Evolutionary conservation across 2,797 vertebrate species (phyloP), one percentile per base, ranked within the genome.

Genomic region (Gouania willdenowi): DNA sequence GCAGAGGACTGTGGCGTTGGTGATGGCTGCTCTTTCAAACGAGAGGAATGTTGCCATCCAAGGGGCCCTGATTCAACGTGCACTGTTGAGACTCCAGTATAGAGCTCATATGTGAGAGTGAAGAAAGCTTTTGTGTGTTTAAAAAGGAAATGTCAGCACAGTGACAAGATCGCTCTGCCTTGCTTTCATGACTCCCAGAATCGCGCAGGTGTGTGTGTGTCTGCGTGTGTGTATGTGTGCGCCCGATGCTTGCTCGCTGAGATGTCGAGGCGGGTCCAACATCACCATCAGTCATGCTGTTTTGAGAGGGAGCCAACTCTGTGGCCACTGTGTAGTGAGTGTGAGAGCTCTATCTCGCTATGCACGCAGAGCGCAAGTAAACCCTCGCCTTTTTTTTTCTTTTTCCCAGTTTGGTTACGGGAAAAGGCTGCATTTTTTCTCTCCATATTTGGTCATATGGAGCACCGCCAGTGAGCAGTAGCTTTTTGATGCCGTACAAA

Each of bases 381-480:
- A 59, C 68, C 64, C 64, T 31, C 46, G 46, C 27, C 6, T 20
- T 6, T 20, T 23, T 23, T 48, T 38, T 16, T 17, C 22, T 59
- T 71, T 69, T 69, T 57, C 80, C 75, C 76, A 76, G 79, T 80
- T 84, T 86, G 85, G 81, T 90, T 90, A 87, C 87, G 87, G 87
- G 88, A 90, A 89, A 83, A 88, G 83, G 82, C 84, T 82, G 83
- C 84, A 73, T 86, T 88, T 88, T 87, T 88, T 87, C 77, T 70
- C 82, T 84, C 88, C 88, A 88, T 90, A 90, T 90, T 87, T 90
- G 88, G 88, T 86, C 86, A 90, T 87, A 76, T 88, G 85, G 87
- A 89, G 78, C 71, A 12, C 59, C 8, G 84, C 88, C 88, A 90
- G 79, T 49, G 67, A 79, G 87, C 84, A 84, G 79, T 78, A 86